A percentile compares a stretch with the other conserved stretches of the same genome.
These are phyloP conservation scores for Pterostichus niger DNA, from an alignment of 2,888 invertebrate species.

Conservation along the genomic window DNA sequence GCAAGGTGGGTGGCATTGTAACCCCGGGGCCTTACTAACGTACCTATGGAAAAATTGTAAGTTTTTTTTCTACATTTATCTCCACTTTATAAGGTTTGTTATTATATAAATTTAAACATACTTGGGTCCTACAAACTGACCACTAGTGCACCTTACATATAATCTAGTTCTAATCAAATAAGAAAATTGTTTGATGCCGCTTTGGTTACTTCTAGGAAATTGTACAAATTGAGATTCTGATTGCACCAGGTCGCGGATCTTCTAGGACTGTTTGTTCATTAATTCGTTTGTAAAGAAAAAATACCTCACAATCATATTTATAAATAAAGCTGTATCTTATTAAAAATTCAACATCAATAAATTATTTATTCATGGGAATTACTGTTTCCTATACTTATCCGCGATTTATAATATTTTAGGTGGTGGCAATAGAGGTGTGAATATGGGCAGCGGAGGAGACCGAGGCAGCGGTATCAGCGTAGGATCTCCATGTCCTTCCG, in stretches of 20 bases:
- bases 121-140: too few species aligned
- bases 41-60: constrained; percentile 53
- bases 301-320: background rate
- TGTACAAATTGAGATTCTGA: too few species aligned
- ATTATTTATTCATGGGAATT: background rate
- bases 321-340: background rate
- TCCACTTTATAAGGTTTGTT: background rate
- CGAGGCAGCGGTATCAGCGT: constrained; percentile 22
- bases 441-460: constrained; percentile 6
- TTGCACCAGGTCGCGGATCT: too few species aligned
- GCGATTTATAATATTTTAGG: constrained; percentile 12
- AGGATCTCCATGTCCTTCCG: constrained; percentile 75
- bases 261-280: too few species aligned
- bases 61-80: constrained; percentile 6
- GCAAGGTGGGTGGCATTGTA: constrained; percentile 52
- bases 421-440: constrained; percentile 25
- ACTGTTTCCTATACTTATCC: too few species aligned
- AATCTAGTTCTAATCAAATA: too few species aligned
- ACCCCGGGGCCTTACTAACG: constrained; percentile 23
- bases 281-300: too few species aligned
- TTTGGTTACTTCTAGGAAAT: too few species aligned
- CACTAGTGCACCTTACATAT: too few species aligned
- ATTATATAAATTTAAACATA: background rate
- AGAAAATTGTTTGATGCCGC: too few species aligned
- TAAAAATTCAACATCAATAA: background rate